Percentiles rank a stretch among this genome's conserved stretches.
These are phyloP conservation scores for Papilio protenor DNA, from an alignment of 2,888 invertebrate genomes.

Conservation along the genomic window DNA sequence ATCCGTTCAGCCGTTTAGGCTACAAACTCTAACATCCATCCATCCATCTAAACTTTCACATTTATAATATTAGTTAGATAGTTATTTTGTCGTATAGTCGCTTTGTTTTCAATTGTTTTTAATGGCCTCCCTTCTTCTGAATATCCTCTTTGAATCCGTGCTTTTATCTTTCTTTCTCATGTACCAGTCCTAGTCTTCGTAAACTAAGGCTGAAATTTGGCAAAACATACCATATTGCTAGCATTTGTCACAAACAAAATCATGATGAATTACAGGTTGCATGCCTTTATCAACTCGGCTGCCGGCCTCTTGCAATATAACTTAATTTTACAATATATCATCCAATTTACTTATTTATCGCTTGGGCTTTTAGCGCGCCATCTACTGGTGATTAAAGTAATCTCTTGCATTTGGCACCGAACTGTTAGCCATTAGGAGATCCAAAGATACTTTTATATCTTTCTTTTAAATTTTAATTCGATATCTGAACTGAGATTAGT, in stretches of 20 bases:
- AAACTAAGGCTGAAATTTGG: background rate
- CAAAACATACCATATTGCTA: background rate
- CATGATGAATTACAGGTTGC: background rate
- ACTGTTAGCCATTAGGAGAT: constrained; percentile 12
- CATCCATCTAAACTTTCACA: too few relatives aligned
- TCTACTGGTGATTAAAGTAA: constrained; percentile 24
- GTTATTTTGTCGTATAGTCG: too few relatives aligned
- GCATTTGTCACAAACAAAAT: background rate
- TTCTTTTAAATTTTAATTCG: background rate
- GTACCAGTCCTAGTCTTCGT: background rate
- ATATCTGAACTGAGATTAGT: background rate
- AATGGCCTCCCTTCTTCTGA: too few relatives aligned
- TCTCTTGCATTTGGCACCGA: constrained; percentile 20
- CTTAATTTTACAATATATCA: constrained; percentile 52
- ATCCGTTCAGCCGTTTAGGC: too few relatives aligned
- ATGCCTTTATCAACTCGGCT: constrained; percentile 3
- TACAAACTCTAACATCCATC: too few relatives aligned
- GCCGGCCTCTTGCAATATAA: constrained; percentile 40
- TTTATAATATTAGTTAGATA: too few relatives aligned
- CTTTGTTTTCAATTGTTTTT: background rate
- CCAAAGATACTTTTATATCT: background rate
- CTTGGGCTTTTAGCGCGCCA: constrained; percentile 23
- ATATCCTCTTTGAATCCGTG: too few relatives aligned
- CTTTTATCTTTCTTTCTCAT: too few relatives aligned
- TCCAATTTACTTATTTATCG: constrained; percentile 44